Conservation (phyloP, 64 coral and sea anemone species). For the Stichodactyla helianthus region DNA sequence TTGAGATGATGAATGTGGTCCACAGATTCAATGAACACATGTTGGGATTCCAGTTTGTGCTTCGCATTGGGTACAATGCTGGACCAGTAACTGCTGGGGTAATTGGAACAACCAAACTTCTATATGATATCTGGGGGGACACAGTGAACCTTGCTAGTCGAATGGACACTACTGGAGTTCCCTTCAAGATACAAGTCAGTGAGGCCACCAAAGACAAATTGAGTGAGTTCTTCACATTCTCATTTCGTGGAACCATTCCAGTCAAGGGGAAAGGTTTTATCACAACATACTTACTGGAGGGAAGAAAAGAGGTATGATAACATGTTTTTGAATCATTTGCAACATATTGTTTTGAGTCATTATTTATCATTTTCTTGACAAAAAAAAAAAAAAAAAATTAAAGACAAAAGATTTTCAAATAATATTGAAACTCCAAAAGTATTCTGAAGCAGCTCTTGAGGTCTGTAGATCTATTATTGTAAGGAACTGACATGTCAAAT, state of each 20-base stretch:
- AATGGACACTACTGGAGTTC: slow-evolving; percentile 94
- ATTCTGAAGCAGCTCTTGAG: too few species aligned
- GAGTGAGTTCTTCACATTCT: slow-evolving; percentile 89
- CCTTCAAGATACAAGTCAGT: slow-evolving; percentile 84
- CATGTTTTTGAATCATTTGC: not conserved
- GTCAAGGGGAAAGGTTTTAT: slow-evolving; percentile 93
- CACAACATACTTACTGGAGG: slow-evolving; percentile 82
- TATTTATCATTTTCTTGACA: too few species aligned
- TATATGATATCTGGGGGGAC: slow-evolving; percentile 99
- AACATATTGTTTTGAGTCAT: too few species aligned
- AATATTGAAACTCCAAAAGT: too few species aligned
- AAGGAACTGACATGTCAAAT: too few species aligned
- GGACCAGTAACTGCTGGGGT: slow-evolving; percentile 97
- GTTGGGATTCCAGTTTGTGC: slow-evolving; percentile 90
- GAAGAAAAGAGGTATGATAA: slow-evolving; percentile 69
- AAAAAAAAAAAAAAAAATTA: too few species aligned
- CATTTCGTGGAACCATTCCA: slow-evolving; percentile 82
- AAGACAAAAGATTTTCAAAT: too few species aligned
- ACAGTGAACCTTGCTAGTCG: slow-evolving; percentile 97
- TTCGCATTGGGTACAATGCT: slow-evolving; percentile 89
- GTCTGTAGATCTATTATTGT: too few species aligned
- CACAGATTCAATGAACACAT: slow-evolving; percentile 92
- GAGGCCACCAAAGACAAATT: slow-evolving; percentile 85
- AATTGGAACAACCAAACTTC: slow-evolving; percentile 90
- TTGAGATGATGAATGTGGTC: slow-evolving; percentile 94